Conservation (phyloP, 2,113 vertebrate genomes). For the Bubalus kerabau region DNA sequence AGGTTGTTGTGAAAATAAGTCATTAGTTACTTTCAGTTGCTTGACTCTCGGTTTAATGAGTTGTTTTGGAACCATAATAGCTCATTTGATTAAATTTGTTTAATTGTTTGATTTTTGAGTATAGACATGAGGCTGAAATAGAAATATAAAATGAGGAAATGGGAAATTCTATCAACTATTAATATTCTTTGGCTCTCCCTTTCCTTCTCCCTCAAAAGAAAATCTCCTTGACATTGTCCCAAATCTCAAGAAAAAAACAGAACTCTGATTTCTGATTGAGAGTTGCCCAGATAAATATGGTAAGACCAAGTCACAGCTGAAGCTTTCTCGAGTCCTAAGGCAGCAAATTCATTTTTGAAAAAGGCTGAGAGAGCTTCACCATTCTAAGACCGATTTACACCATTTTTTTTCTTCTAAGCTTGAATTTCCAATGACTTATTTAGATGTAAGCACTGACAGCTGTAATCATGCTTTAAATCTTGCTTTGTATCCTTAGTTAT, state of each 20-base stretch:
- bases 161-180: background rate
- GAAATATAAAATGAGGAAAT: slow-evolving; percentile 20
- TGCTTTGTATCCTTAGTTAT: slow-evolving; percentile 84
- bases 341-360: slow-evolving; percentile 26
- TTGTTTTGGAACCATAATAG: slow-evolving; percentile 20
- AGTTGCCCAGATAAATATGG: background rate
- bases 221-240: background rate
- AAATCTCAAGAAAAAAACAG: slow-evolving; percentile 13
- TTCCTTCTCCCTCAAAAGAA: background rate
- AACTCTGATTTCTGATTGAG: slow-evolving; percentile 14
- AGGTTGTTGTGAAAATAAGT: background rate
- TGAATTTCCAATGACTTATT: slow-evolving; percentile 82
- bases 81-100: slow-evolving; percentile 6
- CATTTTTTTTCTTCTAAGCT: slow-evolving; percentile 48
- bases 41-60: background rate
- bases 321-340: rapidly evolving
- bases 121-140: background rate
- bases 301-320: background rate
- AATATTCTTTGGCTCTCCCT: background rate
- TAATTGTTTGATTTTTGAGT: slow-evolving; percentile 23
- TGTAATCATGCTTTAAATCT: slow-evolving; percentile 85
- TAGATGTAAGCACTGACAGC: slow-evolving; percentile 83
- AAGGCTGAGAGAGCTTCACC: slow-evolving; percentile 11
- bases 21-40: background rate
- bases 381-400: slow-evolving; percentile 58